phyloP scores from a whole-genome alignment of 2,888 invertebrate species.

The Lycocerus yunnanus region DNA sequence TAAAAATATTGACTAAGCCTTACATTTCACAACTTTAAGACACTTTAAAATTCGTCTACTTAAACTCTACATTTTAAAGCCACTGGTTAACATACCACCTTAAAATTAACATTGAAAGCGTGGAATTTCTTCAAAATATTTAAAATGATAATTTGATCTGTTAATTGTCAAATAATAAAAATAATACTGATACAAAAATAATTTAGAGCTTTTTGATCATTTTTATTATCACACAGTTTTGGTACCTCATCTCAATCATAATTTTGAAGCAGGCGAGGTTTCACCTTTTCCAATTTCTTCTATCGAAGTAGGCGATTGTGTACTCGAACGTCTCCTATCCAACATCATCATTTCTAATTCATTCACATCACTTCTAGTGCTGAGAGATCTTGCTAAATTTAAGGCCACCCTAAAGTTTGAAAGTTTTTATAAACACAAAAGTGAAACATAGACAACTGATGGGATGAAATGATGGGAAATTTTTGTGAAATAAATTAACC shows the following conservation, averaged over 20 bases:
- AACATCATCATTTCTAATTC: slow-evolving; percentile 35
- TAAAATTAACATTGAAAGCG: not conserved
- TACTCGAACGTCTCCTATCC: slow-evolving; percentile 13
- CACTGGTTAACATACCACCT: not conserved
- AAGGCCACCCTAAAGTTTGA: slow-evolving; percentile 32
- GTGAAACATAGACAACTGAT: not conserved
- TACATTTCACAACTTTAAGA: not conserved
- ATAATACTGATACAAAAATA: not conserved
- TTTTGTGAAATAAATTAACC: too few relatives aligned
- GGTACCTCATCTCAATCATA: not conserved
- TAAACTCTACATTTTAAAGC: not conserved
- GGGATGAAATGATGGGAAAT: not conserved
- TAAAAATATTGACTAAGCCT: not conserved
- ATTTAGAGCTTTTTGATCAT: not conserved
- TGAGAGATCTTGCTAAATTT: slow-evolving; percentile 38
- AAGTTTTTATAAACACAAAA: not conserved
- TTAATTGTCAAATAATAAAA: not conserved
- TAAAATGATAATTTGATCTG: not conserved
- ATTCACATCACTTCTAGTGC: slow-evolving; percentile 33
- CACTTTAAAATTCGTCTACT: not conserved
- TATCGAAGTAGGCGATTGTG: not conserved
- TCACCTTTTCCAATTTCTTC: not conserved
- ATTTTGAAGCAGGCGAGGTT: not conserved
- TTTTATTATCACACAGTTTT: not conserved
- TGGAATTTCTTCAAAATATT: not conserved